phyloP scores from a whole-genome alignment of 2,797 vertebrate genomes.

The Falco berigora region DNA sequence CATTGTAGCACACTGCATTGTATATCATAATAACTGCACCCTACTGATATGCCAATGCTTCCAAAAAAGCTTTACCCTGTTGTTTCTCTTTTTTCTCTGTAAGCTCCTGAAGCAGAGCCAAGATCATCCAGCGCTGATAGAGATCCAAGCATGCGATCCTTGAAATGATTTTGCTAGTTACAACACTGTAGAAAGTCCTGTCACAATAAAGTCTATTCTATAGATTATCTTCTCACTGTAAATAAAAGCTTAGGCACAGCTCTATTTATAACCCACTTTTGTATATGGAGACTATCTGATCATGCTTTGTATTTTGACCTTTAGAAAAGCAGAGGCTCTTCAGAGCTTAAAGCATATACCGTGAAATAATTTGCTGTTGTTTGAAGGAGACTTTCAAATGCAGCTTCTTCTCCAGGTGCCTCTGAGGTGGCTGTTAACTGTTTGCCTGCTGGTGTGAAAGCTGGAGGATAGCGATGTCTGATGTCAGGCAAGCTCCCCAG shows the following conservation, averaged over 20 bases:
- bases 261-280: neutral
- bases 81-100: neutral
- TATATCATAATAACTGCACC: neutral
- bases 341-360: neutral
- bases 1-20: neutral
- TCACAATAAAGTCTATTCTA: neutral
- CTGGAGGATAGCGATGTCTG: neutral
- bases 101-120: neutral
- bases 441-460: neutral
- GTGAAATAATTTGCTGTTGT: neutral
- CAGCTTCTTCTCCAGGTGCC: neutral
- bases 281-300: neutral
- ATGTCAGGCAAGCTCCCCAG: neutral
- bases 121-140: neutral
- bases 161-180: neutral
- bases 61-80: neutral
- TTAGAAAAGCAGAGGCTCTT: neutral
- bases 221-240: neutral
- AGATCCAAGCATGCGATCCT: rapidly evolving
- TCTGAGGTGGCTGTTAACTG: neutral
- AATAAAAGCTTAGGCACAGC: neutral
- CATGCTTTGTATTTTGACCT: neutral
- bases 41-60: neutral
- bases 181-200: neutral
- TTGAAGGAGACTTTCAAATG: neutral